These are phyloP conservation scores for Cheilosia grossa DNA, from an alignment of 2,888 invertebrate genomes.

Conservation along the genomic window DNA sequence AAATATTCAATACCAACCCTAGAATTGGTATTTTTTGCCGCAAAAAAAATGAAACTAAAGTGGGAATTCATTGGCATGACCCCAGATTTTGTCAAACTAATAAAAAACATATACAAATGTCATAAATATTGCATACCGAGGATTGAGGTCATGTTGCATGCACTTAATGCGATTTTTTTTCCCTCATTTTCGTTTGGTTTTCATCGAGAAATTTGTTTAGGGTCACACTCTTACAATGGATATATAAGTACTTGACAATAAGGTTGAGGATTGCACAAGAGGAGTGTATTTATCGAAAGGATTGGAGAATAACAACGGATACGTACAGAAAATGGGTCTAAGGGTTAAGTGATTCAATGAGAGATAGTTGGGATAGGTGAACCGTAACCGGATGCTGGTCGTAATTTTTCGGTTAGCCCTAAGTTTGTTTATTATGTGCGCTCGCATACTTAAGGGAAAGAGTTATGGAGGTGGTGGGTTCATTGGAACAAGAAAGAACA, in stretches of 20 bases:
- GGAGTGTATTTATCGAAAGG: conserved; percentile 51
- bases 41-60: conserved; percentile 12
- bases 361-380: conserved; percentile 31
- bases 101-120: conserved; percentile 61
- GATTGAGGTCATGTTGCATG: conserved; percentile 61
- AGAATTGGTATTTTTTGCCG: conserved; percentile 44
- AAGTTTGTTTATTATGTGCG: neutral
- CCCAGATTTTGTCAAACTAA: conserved; percentile 56
- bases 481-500: conserved; percentile 14
- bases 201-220: conserved; percentile 54
- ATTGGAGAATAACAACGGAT: conserved; percentile 24
- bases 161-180: conserved; percentile 45
- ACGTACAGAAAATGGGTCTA: conserved; percentile 39
- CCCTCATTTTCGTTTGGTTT: conserved; percentile 3
- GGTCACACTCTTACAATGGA: conserved; percentile 51
- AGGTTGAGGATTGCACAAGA: conserved; percentile 41
- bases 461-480: conserved; percentile 27
- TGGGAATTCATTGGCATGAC: conserved; percentile 26
- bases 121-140: conserved; percentile 57
- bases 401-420: conserved; percentile 27
- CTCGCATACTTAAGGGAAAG: conserved; percentile 17
- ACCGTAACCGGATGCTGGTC: conserved; percentile 56
- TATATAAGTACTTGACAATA: conserved; percentile 59
- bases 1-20: conserved; percentile 64
- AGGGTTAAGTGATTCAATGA: conserved; percentile 65